A percentile compares a stretch with the other conserved stretches of the same genome.
Conservation (phyloP, 2,113 vertebrate genomes). For the Rhabdornis inornatus region DNA sequence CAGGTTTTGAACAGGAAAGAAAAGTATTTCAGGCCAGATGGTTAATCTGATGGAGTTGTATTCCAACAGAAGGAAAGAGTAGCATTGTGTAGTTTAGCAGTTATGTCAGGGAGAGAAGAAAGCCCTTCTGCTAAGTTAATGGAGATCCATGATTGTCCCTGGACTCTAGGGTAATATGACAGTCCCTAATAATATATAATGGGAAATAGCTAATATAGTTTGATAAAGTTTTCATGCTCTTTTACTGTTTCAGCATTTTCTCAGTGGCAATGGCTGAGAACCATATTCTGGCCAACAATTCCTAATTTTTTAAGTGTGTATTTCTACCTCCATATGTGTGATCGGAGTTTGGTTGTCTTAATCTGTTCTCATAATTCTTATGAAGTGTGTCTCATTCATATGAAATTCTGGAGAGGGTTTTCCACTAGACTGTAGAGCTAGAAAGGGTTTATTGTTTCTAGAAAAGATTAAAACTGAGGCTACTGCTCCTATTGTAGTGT, state of each 20-base stretch:
- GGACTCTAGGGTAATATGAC: conserved; percentile 11
- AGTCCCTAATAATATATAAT: conserved; percentile 1
- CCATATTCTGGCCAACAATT: not conserved
- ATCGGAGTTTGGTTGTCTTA: not conserved
- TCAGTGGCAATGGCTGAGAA: not conserved
- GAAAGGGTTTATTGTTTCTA: not conserved
- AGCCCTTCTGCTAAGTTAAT: conserved; percentile 23
- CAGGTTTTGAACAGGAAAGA: conserved; percentile 45
- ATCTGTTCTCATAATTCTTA: not conserved
- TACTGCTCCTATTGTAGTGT: not conserved
- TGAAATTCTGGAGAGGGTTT: not conserved
- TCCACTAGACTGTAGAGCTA: not conserved
- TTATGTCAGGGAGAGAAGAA: conserved; percentile 18
- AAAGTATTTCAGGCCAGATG: conserved; percentile 35
- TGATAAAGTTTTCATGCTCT: conserved; percentile 28
- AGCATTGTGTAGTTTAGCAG: conserved; percentile 21
- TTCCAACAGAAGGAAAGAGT: conserved; percentile 25
- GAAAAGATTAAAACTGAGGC: not conserved
- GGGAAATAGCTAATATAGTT: not conserved
- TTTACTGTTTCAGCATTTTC: not conserved
- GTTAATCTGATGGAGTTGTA: conserved; percentile 40
- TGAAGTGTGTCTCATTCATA: not conserved
- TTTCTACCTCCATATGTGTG: not conserved
- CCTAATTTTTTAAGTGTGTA: not conserved
- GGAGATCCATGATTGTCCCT: conserved; percentile 15